phyloP scores from a whole-genome alignment of 2,113 vertebrate species.

The Pristiophorus japonicus region DNA sequence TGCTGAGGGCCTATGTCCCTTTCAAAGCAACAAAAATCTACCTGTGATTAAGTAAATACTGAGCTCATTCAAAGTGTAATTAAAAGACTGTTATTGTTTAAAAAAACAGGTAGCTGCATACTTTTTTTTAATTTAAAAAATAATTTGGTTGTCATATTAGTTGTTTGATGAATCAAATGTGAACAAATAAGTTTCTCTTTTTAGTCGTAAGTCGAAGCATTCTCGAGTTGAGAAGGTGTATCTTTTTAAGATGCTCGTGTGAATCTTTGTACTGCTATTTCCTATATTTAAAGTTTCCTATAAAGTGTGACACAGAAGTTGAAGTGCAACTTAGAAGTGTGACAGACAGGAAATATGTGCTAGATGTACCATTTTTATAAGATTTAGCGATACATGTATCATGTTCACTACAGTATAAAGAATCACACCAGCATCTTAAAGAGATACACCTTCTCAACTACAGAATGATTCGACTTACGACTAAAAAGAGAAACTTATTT shows the following conservation, averaged over 20 bases:
- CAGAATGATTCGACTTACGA: background rate
- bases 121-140: background rate
- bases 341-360: background rate
- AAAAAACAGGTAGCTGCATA: background rate
- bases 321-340: background rate
- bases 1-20: too few species aligned
- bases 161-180: background rate
- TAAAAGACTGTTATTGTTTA: background rate
- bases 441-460: background rate
- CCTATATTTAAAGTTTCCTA: background rate
- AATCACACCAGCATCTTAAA: background rate
- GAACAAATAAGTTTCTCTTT: background rate
- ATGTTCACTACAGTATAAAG: background rate
- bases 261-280: background rate
- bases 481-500: background rate
- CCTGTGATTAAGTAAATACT: too few species aligned
- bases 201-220: background rate
- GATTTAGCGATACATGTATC: background rate
- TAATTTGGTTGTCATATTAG: background rate
- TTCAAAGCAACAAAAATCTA: too few species aligned
- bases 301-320: background rate
- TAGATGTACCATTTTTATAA: background rate
- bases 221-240: background rate
- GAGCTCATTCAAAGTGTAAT: background rate
- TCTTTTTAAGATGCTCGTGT: background rate